Evolutionary conservation across 2,113 vertebrate genomes (phyloP).

Genomic region (Scomber colias): DNA sequence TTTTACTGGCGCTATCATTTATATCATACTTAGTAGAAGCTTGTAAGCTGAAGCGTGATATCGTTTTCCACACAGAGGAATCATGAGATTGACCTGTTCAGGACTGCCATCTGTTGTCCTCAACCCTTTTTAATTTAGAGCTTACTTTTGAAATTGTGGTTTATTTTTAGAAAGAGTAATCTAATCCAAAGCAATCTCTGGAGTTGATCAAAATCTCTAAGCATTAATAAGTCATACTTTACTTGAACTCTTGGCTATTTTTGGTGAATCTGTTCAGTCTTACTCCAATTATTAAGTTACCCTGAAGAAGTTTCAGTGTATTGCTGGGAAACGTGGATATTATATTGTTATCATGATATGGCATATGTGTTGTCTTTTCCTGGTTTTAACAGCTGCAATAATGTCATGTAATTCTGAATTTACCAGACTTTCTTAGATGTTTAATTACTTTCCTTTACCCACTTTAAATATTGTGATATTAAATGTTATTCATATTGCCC

Average conservation of each 20-base stretch:
- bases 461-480: no score
- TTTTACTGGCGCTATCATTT: conserved; percentile 9
- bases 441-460: no score
- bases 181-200: neutral
- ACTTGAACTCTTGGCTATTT: neutral
- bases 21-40: neutral
- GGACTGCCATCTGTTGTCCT: neutral
- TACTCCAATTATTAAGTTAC: no score
- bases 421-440: no score
- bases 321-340: no score
- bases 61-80: conserved; percentile 16
- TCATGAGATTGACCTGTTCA: conserved; percentile 15
- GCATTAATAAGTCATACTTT: neutral
- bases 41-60: neutral
- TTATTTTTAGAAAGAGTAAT: neutral
- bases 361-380: no score
- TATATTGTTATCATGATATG: no score
- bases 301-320: no score
- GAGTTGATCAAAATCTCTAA: neutral
- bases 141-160: neutral
- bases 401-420: no score
- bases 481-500: no score
- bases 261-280: neutral
- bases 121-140: neutral
- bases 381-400: no score